Evolutionary conservation across 2,888 invertebrate genomes (phyloP), one percentile per base, ranked within the genome.

Genomic region (Lepidonotus clava): DNA sequence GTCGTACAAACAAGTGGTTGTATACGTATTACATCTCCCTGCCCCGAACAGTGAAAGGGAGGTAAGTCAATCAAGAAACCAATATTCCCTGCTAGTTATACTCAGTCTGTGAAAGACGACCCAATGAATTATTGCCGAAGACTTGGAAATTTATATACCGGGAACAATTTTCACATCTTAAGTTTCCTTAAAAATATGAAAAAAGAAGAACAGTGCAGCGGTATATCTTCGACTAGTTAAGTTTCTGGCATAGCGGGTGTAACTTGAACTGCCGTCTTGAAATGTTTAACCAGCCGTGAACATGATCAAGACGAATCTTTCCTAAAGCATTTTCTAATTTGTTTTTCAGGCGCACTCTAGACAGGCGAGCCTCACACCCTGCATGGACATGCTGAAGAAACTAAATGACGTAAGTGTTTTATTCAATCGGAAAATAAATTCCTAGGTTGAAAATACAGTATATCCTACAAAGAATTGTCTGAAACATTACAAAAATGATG

Each of bases 361-460:
- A 41, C 90, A 90, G 71, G 85, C 84, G 36, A 89, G 90, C 24
- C 86, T 93, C 71, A 90, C 88, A 77, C 86, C 90, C 36, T 90
- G 92, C 32, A 94, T 97, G 90, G 96, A 96, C 91, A 94, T 96
- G 6, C 94, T 97, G 90, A 95, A 96, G 67, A 95, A 96, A 88
- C 94, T 98, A 36, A 96, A 97, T 93, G 95, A 95, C 93, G 95
- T 97, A 24, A 98, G 97, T 34, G n/a, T 11, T 24, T 18, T 24
- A 24, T 67, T 67, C 28, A n/a, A n/a, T n/a, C n/a, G n/a, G n/a
- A n/a, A n/a, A n/a, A n/a, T n/a, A n/a, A n/a, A n/a, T n/a, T n/a
- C n/a, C n/a, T n/a, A n/a, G n/a, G n/a, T n/a, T n/a, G n/a, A n/a
- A n/a, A n/a, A n/a, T n/a, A n/a, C n/a, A n/a, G n/a, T n/a, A n/a